These are phyloP conservation scores for Bombus vancouverensis DNA, from an alignment of 1,140 invertebrate species.

Conservation along the genomic window DNA sequence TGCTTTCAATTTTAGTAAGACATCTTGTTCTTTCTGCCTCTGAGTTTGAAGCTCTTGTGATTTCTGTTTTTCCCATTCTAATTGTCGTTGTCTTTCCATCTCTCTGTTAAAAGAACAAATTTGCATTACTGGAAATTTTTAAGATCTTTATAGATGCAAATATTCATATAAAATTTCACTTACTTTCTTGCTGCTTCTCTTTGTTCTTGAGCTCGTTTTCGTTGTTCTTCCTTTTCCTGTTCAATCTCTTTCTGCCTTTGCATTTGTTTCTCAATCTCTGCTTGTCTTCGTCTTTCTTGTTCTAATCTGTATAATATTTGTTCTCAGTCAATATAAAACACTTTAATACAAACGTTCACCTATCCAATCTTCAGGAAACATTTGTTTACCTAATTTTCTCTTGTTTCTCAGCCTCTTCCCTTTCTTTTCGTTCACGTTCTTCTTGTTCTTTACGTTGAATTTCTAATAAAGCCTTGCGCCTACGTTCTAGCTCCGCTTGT, in stretches of 20 bases:
- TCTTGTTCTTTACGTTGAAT: conserved; percentile 95
- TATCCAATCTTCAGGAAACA: conserved; percentile 84
- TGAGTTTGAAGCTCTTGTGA: conserved; percentile 93
- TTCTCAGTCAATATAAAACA: too few species aligned
- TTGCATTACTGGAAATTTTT: neutral
- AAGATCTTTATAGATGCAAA: neutral
- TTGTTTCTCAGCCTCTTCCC: conserved; percentile 92
- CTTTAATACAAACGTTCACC: neutral
- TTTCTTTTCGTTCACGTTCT: conserved; percentile 94
- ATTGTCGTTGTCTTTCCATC: conserved; percentile 96
- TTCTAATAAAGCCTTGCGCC: conserved; percentile 93
- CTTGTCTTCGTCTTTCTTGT: conserved; percentile 86
- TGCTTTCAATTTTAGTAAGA: conserved; percentile 94
- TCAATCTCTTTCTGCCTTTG: conserved; percentile 92
- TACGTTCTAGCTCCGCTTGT: conserved; percentile 96
- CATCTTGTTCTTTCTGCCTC: conserved; percentile 93
- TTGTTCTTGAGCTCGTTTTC: conserved; percentile 89
- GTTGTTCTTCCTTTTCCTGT: conserved; percentile 87
- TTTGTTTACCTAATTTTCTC: conserved; percentile 88
- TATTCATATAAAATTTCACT: conserved; percentile 47
- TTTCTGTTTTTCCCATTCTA: conserved; percentile 98
- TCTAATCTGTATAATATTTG: conserved; percentile 80
- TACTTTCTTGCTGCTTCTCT: conserved; percentile 90
- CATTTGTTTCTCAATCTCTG: conserved; percentile 89
- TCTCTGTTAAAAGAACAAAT: conserved; percentile 84